These are phyloP conservation scores for Prietella phreatophila DNA, from an alignment of 2,113 vertebrate species.

Conservation along the genomic window DNA sequence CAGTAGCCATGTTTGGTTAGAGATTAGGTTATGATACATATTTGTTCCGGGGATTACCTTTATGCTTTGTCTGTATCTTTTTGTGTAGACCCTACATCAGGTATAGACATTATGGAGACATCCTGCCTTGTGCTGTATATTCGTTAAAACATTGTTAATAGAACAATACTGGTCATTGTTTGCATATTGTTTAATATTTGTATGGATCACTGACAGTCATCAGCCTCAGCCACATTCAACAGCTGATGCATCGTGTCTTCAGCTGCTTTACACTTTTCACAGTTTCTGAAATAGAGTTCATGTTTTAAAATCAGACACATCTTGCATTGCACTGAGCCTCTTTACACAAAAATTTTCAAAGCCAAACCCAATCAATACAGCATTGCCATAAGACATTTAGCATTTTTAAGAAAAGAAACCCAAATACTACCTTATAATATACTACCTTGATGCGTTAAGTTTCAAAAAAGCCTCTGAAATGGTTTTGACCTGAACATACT, in stretches of 20 bases:
- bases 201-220: constrained; percentile 4
- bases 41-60: not conserved
- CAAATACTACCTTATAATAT: not conserved
- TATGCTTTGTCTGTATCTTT: not conserved
- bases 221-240: constrained; percentile 8
- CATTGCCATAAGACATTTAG: not conserved
- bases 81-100: not conserved
- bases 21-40: not conserved
- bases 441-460: not conserved
- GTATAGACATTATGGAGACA: not conserved
- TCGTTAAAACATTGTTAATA: not conserved
- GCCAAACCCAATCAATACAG: not conserved
- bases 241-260: constrained; percentile 3
- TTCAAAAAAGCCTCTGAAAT: constrained; percentile 4
- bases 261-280: not conserved
- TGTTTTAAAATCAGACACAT: not conserved
- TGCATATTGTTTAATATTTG: constrained; percentile 9
- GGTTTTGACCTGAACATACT: not conserved
- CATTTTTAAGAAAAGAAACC: not conserved
- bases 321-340: not conserved
- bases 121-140: too few relatives aligned
- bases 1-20: not conserved
- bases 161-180: not conserved
- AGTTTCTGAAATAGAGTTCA: not conserved
- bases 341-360: not conserved